A percentile compares a stretch with the other conserved stretches of the same genome.
These are phyloP conservation scores for Chaetoderma sp. DNA, from an alignment of 2,888 invertebrate genomes.

Conservation along the genomic window DNA sequence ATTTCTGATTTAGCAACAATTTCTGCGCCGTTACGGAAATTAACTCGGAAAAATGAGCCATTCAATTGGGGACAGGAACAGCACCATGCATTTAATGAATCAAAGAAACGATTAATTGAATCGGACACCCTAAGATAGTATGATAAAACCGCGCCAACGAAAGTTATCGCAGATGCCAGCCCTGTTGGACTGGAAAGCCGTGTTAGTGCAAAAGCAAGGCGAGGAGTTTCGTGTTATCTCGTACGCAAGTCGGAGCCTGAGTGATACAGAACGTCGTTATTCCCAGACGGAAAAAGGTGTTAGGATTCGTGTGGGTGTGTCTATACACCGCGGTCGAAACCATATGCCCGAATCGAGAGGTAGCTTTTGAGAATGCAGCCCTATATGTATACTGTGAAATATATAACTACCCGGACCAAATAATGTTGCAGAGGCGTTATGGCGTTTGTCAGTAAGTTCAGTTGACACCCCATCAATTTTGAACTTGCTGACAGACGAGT, in stretches of 20 bases:
- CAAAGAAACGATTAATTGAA: neutral
- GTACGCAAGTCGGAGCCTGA: neutral
- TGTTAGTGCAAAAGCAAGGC: conserved; percentile 27
- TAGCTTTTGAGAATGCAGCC: conserved; percentile 8
- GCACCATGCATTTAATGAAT: neutral
- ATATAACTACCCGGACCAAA: conserved; percentile 13
- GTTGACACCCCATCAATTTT: neutral
- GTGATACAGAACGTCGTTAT: neutral
- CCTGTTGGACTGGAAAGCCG: neutral
- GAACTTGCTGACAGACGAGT: conserved; percentile 2
- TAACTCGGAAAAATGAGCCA: neutral
- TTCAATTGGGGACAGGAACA: neutral
- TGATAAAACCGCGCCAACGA: neutral
- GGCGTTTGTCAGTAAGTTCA: neutral
- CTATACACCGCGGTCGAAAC: conserved; percentile 1
- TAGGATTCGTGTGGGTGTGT: conserved; percentile 23
- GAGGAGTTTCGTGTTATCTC: conserved; percentile 4
- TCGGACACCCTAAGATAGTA: neutral
- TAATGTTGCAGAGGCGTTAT: conserved; percentile 8
- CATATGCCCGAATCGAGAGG: conserved; percentile 2
- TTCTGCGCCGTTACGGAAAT: neutral
- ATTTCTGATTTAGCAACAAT: neutral
- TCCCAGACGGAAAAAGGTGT: conserved; percentile 17
- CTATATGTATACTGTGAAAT: conserved; percentile 1
- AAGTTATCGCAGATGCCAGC: neutral